These are phyloP conservation scores for Dynastes hyllus DNA, from an alignment of 2,888 invertebrate genomes.

Conservation along the genomic window DNA sequence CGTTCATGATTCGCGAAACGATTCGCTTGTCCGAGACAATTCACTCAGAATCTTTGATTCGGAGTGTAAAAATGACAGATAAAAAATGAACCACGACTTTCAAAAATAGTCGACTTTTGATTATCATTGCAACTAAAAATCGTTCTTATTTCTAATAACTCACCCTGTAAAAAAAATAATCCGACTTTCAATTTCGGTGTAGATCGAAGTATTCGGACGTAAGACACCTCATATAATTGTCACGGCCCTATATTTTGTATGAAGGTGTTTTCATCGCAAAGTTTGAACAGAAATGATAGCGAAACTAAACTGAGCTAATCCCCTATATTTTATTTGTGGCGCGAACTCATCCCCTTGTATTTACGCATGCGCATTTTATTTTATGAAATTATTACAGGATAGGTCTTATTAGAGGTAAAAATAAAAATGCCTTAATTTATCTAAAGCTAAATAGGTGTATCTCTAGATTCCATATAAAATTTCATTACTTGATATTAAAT, in stretches of 20 bases:
- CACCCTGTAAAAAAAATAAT: constrained; percentile 37
- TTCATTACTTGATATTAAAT: too few relatives aligned
- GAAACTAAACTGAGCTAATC: constrained; percentile 44
- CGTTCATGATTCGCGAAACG: constrained; percentile 33
- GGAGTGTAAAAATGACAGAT: constrained; percentile 53
- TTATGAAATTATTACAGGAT: background rate
- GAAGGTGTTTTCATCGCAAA: constrained; percentile 35
- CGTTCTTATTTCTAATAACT: constrained; percentile 13
- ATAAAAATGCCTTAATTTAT: too few relatives aligned
- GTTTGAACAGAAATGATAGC: constrained; percentile 49
- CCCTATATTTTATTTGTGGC: constrained; percentile 49
- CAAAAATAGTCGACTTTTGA: constrained; percentile 53
- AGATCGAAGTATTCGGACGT: background rate
- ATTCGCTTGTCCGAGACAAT: constrained; percentile 29
- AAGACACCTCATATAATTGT: background rate
- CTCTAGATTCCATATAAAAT: too few relatives aligned
- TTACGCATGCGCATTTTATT: constrained; percentile 43
- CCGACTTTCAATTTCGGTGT: background rate
- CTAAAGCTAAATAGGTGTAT: too few relatives aligned
- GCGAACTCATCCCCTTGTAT: constrained; percentile 44
- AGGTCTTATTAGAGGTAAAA: too few relatives aligned
- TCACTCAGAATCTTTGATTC: constrained; percentile 39
- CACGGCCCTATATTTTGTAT: background rate
- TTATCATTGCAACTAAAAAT: constrained; percentile 20
- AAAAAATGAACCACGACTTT: constrained; percentile 56